Conservation (phyloP, 2,113 vertebrate species). For the Stictonetta naevosa region DNA sequence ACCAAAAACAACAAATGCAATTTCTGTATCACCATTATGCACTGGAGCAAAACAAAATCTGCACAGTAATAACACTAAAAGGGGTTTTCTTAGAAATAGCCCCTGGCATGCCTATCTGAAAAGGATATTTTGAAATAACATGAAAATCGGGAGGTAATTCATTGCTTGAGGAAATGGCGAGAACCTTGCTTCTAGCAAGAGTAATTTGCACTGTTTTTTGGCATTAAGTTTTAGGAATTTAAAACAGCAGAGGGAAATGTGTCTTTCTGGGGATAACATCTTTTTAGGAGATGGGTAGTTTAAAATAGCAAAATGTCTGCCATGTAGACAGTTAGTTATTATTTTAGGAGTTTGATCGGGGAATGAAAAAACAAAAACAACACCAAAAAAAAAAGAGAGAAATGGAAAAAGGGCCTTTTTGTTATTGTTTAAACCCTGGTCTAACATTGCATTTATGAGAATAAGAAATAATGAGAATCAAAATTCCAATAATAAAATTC, state of each 20-base stretch:
- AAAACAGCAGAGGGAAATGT: conserved; percentile 20
- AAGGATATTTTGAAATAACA: conserved; percentile 59
- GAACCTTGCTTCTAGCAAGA: conserved; percentile 72
- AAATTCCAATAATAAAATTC: background rate
- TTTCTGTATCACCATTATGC: background rate
- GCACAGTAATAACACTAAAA: conserved; percentile 55
- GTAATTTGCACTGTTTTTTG: conserved; percentile 67
- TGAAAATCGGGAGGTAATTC: conserved; percentile 9
- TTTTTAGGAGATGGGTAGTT: background rate
- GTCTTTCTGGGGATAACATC: conserved; percentile 22
- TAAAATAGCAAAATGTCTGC: background rate
- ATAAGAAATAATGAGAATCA: conserved; percentile 15
- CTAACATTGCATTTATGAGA: background rate
- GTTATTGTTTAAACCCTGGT: conserved; percentile 12
- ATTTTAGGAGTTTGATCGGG: background rate
- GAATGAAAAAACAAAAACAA: background rate
- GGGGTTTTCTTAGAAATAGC: conserved; percentile 62
- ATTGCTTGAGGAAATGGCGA: conserved; percentile 64
- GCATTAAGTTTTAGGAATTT: conserved; percentile 56
- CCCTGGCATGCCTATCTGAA: conserved; percentile 59
- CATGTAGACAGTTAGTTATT: background rate
- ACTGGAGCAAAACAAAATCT: conserved; percentile 49
- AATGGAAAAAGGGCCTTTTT: background rate
- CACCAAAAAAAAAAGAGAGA: background rate
- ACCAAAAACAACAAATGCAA: background rate